These are phyloP conservation scores for Dione vanillae DNA, from an alignment of 2,888 invertebrate species.

Conservation along the genomic window DNA sequence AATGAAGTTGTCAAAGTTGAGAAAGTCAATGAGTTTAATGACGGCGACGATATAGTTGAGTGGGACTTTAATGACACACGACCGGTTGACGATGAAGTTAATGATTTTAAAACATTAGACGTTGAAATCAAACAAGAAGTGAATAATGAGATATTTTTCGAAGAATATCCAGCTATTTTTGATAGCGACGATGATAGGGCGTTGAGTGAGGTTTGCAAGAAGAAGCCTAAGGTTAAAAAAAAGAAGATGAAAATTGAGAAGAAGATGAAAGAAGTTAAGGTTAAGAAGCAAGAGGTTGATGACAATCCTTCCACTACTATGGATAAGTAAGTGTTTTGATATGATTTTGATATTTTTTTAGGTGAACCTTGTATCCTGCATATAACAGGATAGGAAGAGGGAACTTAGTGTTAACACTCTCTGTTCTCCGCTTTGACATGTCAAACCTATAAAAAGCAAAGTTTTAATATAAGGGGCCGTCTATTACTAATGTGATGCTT, in stretches of 20 bases:
- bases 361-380: too few relatives aligned
- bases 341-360: too few relatives aligned
- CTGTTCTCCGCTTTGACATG: too few relatives aligned
- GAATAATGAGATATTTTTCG: constrained; percentile 62
- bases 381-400: too few relatives aligned
- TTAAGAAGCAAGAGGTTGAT: constrained; percentile 48
- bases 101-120: constrained; percentile 46
- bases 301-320: constrained; percentile 56
- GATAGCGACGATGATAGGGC: constrained; percentile 64
- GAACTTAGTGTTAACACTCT: too few relatives aligned
- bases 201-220: constrained; percentile 61
- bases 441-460: too few relatives aligned
- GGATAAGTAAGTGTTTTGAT: constrained; percentile 59
- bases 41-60: constrained; percentile 12
- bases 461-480: too few relatives aligned
- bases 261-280: constrained; percentile 49
- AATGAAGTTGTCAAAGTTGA: constrained; percentile 20
- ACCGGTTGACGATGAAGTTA: constrained; percentile 43
- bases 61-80: constrained; percentile 45
- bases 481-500: too few relatives aligned
- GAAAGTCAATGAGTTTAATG: constrained; percentile 15
- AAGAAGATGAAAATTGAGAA: constrained; percentile 48
- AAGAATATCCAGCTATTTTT: constrained; percentile 60
- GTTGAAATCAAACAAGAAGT: constrained; percentile 60
- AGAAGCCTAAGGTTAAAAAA: constrained; percentile 48